Percentiles rank a stretch among this genome's conserved stretches.
Evolutionary conservation across 2,113 vertebrate genomes (phyloP).

Genomic region (Acrocephalus arundinaceus): DNA sequence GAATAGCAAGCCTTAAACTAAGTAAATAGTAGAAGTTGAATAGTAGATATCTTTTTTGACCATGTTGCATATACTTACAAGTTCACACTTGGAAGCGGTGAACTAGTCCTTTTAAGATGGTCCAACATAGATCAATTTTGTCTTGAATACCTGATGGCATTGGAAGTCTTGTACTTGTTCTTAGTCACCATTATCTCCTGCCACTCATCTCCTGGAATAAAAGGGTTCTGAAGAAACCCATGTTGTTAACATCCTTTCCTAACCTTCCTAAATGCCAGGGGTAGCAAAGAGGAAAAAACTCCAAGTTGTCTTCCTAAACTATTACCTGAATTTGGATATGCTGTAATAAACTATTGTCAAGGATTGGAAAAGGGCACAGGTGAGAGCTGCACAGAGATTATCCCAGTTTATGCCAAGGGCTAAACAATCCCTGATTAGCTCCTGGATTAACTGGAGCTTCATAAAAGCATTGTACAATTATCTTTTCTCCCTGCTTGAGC

Average conservation of each 20-base stretch:
- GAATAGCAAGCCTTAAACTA: background rate
- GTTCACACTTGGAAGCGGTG: background rate
- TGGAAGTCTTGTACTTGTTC: background rate
- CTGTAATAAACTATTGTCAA: background rate
- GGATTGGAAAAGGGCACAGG: background rate
- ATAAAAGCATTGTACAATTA: background rate
- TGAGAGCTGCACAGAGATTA: background rate
- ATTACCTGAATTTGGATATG: background rate
- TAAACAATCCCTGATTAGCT: background rate
- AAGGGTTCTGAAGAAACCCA: background rate
- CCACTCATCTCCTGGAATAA: background rate
- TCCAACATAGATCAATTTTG: background rate
- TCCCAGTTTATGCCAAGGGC: background rate
- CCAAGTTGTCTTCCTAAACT: background rate
- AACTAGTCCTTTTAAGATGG: background rate
- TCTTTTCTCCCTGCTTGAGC: background rate
- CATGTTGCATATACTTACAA: background rate
- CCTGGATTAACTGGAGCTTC: background rate
- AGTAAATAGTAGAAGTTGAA: background rate
- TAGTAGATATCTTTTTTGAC: background rate
- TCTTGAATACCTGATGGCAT: background rate
- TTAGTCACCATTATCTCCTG: background rate
- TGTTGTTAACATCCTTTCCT: background rate
- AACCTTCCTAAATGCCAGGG: background rate
- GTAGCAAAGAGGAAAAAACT: background rate